Evolutionary conservation across 2,888 invertebrate genomes (phyloP), one percentile per base, ranked within the genome.

Genomic region (Calliscelio sp.): DNA sequence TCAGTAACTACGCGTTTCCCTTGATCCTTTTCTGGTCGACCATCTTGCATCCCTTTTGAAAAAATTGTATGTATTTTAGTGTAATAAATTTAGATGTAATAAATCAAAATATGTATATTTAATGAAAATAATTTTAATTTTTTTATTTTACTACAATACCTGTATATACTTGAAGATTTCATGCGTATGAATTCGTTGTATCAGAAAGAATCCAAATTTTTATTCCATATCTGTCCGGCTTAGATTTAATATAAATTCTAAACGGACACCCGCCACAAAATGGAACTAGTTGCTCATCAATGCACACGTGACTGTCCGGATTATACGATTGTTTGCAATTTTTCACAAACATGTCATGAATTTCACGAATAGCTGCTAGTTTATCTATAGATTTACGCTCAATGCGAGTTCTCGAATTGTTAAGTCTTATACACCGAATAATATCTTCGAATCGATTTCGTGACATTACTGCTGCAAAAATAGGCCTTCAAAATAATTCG

Each of bases 391-490:
- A 11, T 70, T 79, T 59, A 16, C 85, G 18, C 24, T 73, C 78
- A 28, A 22, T 38, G 10, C 84, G 32, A 14, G 79, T 85, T 59
- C 16, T 71, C 5, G 55, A 59, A 65, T 84, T 65, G 44, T 86
- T 79, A 44, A 84, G 81, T 7, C 81, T 24, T 24, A 86, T 82
- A 51, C 51, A 55, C 38, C 78, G 75, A 0, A 74, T 55, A 25
- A 86, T 74, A 53, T 81, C 80, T 35, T 80, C 11, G 20, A 86
- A 86, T 22, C 81, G 66, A 32, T 83, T 81, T 25, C 85, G 80
- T 18, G 81, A 81, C 68, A 85, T 78, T 10, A 53, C 46, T 68
- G 81, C 75, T 25, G 81, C 32, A 35, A 73, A 57, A 22, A 61
- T 78, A 10, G 68, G 63, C 38, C 77, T 81, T 66, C 70, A 61